These are phyloP conservation scores for Ptilonorhynchus violaceus DNA, from an alignment of 2,113 vertebrate genomes.

Conservation along the genomic window DNA sequence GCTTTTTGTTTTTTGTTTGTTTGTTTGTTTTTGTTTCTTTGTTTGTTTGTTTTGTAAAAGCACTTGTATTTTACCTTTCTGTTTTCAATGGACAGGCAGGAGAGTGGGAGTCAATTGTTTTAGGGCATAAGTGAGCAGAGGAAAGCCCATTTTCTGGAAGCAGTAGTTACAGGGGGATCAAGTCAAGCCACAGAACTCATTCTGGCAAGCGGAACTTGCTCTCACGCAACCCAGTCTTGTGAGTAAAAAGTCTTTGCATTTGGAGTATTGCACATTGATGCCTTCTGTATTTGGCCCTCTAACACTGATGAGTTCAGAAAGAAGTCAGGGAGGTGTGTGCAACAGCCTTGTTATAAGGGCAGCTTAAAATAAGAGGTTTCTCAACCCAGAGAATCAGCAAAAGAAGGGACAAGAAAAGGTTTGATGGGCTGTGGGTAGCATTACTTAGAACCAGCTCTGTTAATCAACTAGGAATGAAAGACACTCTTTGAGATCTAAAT, in stretches of 20 bases:
- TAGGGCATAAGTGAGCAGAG: background rate
- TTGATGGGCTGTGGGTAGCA: background rate
- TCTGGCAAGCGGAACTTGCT: background rate
- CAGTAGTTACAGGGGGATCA: background rate
- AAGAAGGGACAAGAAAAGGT: background rate
- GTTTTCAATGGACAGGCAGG: background rate
- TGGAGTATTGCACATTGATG: background rate
- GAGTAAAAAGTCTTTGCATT: background rate
- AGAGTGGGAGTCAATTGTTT: background rate
- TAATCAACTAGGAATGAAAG: background rate
- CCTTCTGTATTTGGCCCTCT: background rate
- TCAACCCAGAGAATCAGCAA: background rate
- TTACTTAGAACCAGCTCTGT: background rate
- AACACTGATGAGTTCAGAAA: background rate
- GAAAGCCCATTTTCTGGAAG: background rate
- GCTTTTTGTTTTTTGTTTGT: background rate
- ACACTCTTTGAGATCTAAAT: background rate
- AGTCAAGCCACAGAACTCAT: background rate
- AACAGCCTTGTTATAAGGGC: background rate
- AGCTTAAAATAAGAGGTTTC: background rate
- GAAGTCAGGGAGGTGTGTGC: background rate
- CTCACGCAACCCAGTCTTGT: background rate
- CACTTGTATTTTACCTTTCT: background rate
- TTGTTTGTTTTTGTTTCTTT: background rate
- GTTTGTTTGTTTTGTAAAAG: background rate